A percentile compares a stretch with the other conserved stretches of the same genome.
phyloP scores from a whole-genome alignment of 2,113 vertebrate species.

The Corythaixoides concolor region DNA sequence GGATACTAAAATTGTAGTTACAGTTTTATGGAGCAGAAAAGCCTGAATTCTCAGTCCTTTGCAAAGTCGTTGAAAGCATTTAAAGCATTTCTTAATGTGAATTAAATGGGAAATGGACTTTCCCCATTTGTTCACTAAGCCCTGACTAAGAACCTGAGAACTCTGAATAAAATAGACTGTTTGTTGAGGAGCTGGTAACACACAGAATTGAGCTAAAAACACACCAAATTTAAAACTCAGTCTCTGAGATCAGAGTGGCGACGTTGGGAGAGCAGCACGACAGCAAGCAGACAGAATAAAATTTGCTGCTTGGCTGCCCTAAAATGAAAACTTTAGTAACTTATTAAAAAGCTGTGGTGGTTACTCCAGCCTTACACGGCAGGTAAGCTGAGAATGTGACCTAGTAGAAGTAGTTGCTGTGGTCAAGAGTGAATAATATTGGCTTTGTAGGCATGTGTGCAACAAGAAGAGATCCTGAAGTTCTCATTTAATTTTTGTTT shows the following conservation, averaged over 20 bases:
- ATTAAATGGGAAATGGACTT: conserved; percentile 4
- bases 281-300: background rate
- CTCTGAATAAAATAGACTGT: background rate
- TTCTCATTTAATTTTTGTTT: background rate
- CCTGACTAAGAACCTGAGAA: background rate
- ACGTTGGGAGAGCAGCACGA: background rate
- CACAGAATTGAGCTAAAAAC: background rate
- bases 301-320: background rate
- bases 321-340: background rate
- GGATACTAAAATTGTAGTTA: conserved; percentile 5
- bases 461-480: background rate
- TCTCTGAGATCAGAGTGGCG: background rate
- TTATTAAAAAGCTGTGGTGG: background rate
- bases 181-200: background rate
- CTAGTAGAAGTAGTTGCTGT: background rate
- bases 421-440: background rate
- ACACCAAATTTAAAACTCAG: background rate
- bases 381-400: background rate
- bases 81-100: conserved; percentile 14
- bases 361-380: background rate
- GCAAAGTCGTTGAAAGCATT: background rate
- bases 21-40: conserved; percentile 23
- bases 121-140: background rate
- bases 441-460: background rate
- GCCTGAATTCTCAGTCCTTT: background rate